Evolutionary conservation across 1,140 invertebrate species (phyloP).

Genomic region (Cydia pomonella): DNA sequence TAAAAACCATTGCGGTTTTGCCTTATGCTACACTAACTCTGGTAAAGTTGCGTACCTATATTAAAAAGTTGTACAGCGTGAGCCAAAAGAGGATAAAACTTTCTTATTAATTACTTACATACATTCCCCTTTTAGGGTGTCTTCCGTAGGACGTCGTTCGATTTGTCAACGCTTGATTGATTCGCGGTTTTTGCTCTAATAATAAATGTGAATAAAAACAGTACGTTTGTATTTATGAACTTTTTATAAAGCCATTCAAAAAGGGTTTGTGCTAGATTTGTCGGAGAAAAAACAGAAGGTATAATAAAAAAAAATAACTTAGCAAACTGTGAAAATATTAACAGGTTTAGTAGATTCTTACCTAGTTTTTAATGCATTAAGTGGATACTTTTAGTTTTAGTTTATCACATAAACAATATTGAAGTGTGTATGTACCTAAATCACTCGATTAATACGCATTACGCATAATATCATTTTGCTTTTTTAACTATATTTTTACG

Average conservation of each 20-base stretch:
- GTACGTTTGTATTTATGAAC: constrained; percentile 7
- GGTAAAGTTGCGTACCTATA: not conserved
- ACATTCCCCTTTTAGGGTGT: not conserved
- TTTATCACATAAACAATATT: too few species aligned
- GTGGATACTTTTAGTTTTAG: too few species aligned
- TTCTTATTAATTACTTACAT: constrained; percentile 13
- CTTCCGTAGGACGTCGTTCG: not conserved
- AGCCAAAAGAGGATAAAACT: constrained; percentile 6
- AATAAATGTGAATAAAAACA: not conserved
- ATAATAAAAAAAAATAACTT: not conserved
- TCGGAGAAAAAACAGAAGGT: not conserved
- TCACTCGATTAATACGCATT: too few species aligned
- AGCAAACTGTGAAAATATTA: not conserved
- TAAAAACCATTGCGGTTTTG: not conserved
- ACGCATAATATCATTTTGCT: too few species aligned
- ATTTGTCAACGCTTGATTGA: constrained; percentile 11
- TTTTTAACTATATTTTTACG: too few species aligned
- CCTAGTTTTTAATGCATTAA: too few species aligned
- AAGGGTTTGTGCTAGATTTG: not conserved
- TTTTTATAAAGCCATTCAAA: not conserved
- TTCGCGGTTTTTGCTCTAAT: not conserved
- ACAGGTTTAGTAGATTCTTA: too few species aligned
- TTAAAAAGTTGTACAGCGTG: not conserved
- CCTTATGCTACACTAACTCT: not conserved
- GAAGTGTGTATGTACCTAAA: too few species aligned